A percentile compares a stretch with the other conserved stretches of the same genome.
These are phyloP conservation scores for Cyaniris semiargus DNA, from an alignment of 2,888 invertebrate genomes.

Conservation along the genomic window DNA sequence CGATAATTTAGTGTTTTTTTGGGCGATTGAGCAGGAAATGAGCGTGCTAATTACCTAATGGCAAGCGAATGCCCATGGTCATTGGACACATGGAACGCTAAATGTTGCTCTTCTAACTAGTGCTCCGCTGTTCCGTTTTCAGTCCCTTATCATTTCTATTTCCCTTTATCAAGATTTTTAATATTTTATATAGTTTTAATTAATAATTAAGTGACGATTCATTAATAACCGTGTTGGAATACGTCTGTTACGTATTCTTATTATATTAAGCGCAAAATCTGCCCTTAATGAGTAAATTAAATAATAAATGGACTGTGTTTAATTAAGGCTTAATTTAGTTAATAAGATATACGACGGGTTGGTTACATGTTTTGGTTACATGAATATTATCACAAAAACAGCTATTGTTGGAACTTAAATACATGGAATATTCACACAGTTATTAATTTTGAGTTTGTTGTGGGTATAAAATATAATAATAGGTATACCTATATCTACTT, in stretches of 20 bases:
- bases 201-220: neutral
- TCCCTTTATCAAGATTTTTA: no score
- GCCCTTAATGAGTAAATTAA: neutral
- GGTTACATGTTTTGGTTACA: neutral
- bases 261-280: neutral
- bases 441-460: neutral
- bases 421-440: neutral
- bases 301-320: slow-evolving; percentile 3
- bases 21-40: no score
- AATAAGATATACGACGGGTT: neutral
- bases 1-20: no score
- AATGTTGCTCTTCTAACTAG: no score
- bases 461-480: neutral
- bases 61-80: no score
- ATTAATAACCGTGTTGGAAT: neutral
- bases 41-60: no score
- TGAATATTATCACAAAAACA: neutral
- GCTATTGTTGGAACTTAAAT: neutral
- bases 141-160: no score
- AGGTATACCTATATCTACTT: neutral
- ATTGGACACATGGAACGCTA: no score
- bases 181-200: neutral
- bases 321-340: neutral
- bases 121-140: no score
- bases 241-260: no score